phyloP scores from a whole-genome alignment of 2,113 vertebrate genomes.

The Amblyornis subalaris region DNA sequence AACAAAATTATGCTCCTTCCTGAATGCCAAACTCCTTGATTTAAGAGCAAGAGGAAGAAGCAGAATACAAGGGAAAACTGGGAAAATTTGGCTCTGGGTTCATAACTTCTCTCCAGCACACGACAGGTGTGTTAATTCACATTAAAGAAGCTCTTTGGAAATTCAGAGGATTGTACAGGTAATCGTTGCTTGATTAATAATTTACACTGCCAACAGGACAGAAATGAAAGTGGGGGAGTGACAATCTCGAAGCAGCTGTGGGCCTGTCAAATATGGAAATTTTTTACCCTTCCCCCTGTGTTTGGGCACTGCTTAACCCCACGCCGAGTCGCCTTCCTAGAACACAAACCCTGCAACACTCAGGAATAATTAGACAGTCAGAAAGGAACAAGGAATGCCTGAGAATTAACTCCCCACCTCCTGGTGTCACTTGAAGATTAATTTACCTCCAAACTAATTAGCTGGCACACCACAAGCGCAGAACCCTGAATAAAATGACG shows the following conservation, averaged over 20 bases:
- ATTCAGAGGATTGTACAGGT: neutral
- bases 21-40: neutral
- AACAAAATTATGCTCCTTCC: neutral
- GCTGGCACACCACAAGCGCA: neutral
- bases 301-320: neutral
- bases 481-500: neutral
- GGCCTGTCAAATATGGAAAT: slow-evolving; percentile 2
- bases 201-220: slow-evolving; percentile 13
- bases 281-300: neutral
- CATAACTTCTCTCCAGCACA: neutral
- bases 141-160: neutral
- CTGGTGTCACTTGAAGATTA: slow-evolving; percentile 38
- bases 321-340: neutral
- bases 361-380: slow-evolving; percentile 34
- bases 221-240: neutral
- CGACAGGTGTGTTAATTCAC: neutral
- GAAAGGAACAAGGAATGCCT: neutral
- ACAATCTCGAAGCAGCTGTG: neutral
- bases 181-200: slow-evolving; percentile 32
- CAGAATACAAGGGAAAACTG: neutral
- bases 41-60: neutral
- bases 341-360: neutral
- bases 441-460: slow-evolving; percentile 53
- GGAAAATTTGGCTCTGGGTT: neutral
- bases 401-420: slow-evolving; percentile 45